Evolutionary conservation across 2,888 invertebrate species (phyloP), one percentile per base, ranked within the genome.

Genomic region (Micropterix aruncella): DNA sequence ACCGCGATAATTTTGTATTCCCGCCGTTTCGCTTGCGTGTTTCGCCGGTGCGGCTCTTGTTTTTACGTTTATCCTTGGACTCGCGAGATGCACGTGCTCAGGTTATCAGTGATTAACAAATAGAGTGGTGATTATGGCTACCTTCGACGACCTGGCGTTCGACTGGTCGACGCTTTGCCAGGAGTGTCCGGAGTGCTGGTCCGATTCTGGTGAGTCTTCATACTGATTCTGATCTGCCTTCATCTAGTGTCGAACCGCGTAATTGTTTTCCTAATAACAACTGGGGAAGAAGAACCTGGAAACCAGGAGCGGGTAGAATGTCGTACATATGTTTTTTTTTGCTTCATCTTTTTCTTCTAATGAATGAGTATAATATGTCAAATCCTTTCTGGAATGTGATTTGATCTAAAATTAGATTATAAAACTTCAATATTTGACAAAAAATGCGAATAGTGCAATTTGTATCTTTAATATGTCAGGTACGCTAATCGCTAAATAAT

Each of bases 101-200:
- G n/a, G 27, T 27, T 5, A 27, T 5, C 27, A 27, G 27, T 27
- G 7, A 12, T 27, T 5, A 27, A 27, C 27, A 27, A 7, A 12
- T 5, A 27, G 7, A 27, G 12, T 27, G 5, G 27, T 27, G 27
- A 27, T n/a, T 38, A 80, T 80, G 80, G 79, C 80, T 55, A 76
- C 73, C 60, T 76, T 74, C 60, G 67, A 74, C 56, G 79, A 80
- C 57, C 69, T 80, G 54, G 66, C 75, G 57, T 69, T 71, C 59
- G 80, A 80, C 60, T 80, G 80, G 80, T 69, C 70, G 52, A 65
- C 73, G 59, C 68, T 80, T 45, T 74, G 75, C 58, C 74, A 75
- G 62, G 75, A 77, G 51, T 74, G 74, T 51, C 65, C 74, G 17
- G 74, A 76, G 53, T 74, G 74, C 60, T 79, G 79, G 79, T 75